Conservation (phyloP, 2,113 vertebrate species). For the Saccopteryx bilineata region DNA sequence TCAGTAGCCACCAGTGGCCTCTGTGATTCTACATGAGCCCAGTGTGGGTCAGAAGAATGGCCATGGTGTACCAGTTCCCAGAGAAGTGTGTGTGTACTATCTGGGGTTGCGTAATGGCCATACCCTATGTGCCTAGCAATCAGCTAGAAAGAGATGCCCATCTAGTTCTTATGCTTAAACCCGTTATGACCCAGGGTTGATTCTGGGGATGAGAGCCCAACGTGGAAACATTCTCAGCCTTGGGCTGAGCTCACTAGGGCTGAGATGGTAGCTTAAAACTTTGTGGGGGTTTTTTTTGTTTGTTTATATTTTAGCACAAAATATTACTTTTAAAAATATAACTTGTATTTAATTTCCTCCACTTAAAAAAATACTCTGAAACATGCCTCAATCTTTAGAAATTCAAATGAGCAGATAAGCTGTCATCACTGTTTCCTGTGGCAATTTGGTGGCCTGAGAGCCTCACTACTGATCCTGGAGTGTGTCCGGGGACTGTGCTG, state of each 20-base stretch:
- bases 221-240: background rate
- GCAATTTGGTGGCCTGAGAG: rapidly evolving
- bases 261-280: background rate
- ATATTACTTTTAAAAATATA: background rate
- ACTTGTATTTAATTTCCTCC: background rate
- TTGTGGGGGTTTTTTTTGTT: background rate
- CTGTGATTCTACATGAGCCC: background rate
- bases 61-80: rapidly evolving
- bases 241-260: background rate
- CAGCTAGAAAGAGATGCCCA: rapidly evolving
- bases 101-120: rapidly evolving
- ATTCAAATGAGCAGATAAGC: rapidly evolving
- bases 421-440: no score
- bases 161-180: rapidly evolving
- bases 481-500: rapidly evolving
- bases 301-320: background rate
- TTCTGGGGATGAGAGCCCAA: background rate
- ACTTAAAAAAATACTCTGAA: background rate
- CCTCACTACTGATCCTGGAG: rapidly evolving
- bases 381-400: background rate
- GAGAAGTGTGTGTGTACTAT: rapidly evolving
- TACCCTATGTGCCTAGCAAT: no score
- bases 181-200: background rate
- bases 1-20: background rate
- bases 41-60: background rate